These are phyloP conservation scores for Ophonus ardosiacus DNA, from an alignment of 2,888 invertebrate species.

Conservation along the genomic window DNA sequence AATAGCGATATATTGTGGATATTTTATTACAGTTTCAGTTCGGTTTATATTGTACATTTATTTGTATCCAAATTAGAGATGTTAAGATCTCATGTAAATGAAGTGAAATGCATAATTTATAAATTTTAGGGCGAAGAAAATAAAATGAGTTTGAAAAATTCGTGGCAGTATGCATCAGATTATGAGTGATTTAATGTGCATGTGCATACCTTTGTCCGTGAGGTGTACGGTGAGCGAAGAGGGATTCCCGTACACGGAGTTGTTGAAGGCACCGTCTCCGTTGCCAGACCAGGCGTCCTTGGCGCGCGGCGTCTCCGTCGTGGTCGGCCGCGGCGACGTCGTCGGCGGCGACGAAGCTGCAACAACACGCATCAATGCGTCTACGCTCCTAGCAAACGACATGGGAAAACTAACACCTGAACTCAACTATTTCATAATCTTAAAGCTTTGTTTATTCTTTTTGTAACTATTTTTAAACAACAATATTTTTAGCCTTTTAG, in stretches of 20 bases:
- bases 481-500: no score
- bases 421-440: no score
- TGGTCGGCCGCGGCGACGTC: slow-evolving; percentile 87
- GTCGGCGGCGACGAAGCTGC: slow-evolving; percentile 89
- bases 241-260: slow-evolving; percentile 81
- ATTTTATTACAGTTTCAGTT: no score
- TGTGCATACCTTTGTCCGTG: slow-evolving; percentile 77
- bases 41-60: no score
- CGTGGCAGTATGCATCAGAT: background rate
- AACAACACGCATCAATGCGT: slow-evolving; percentile 70
- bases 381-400: slow-evolving; percentile 12
- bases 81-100: background rate
- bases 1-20: no score
- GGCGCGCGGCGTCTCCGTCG: slow-evolving; percentile 78
- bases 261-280: slow-evolving; percentile 74
- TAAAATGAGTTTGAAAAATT: background rate
- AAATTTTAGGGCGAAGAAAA: background rate
- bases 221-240: slow-evolving; percentile 82
- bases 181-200: no score
- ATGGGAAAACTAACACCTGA: background rate
- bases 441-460: background rate
- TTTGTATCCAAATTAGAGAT: no score
- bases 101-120: background rate
- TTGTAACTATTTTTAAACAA: no score
- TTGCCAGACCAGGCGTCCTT: slow-evolving; percentile 72